Base-by-base conservation (phyloP, 1,140 invertebrate genomes). In the Homarus americanus region DNA sequence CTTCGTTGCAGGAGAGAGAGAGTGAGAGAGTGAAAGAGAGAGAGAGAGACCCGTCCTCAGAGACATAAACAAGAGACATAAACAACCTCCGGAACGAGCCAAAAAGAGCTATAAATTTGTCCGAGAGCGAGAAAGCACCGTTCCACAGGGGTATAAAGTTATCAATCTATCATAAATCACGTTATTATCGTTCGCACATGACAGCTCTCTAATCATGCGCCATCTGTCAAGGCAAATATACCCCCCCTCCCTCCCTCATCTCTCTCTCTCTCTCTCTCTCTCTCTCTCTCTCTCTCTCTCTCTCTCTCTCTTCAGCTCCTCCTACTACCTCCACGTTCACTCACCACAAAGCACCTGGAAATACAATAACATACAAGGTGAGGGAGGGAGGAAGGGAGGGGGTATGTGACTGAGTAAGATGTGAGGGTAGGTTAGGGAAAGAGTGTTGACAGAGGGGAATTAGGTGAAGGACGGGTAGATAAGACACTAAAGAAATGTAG, bases 131-230 rank as follows among this genome's bases (percentile, higher is more conserved):
- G 79, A 82, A 36, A 63, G 28, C 79, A 36, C 53, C 79, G 49
- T 28, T 36, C 36, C 49, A 63, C 79, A 49, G 41, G 49, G 79
- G 58, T 63, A 82, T 82, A 82, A 63, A 82, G 49, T 63, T 49
- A 82, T 82, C 79, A 82, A 63, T 82, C 49, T 34, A 53, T 36
- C 28, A 36, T 82, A 63, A 36, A 63, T 36, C 79, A 63, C 63
- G 41, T 58, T 53, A 38, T 63, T 82, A 63, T 15, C 49, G 79
- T 53, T 53, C 53, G 10, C 10, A 36, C 36, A 24, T 63, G 49
- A 28, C 79, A 36, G n/a, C 79, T 63, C 79, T 82, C 79, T 82
- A 58, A 82, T 82, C 79, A 82, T 63, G 79, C 49, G 34, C 49
- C 79, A 63, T 82, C 49, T 53, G 79, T 82, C 79, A 82, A 63